phyloP scores from a whole-genome alignment of 1,140 invertebrate species.

The Sycophaga agraensis region DNA sequence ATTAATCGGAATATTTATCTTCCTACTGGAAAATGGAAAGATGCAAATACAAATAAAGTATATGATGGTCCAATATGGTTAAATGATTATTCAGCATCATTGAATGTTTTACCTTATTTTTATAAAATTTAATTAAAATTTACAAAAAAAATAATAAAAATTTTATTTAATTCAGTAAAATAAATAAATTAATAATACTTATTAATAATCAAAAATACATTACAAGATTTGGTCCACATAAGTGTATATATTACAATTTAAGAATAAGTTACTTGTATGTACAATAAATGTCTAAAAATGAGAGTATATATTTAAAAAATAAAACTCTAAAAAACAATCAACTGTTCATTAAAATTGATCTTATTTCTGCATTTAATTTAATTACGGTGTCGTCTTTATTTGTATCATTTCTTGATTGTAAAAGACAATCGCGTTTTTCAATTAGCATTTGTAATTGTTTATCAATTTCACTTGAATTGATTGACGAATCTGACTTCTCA shows the following conservation, averaged over 20 bases:
- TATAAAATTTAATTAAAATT: slow-evolving; percentile 22
- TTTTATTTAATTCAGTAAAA: neutral
- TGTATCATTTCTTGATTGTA: slow-evolving; percentile 49
- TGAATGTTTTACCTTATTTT: slow-evolving; percentile 70
- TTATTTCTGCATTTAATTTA: slow-evolving; percentile 48
- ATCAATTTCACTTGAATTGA: slow-evolving; percentile 36
- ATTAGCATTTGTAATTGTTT: slow-evolving; percentile 41
- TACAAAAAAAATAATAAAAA: neutral
- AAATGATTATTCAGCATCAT: slow-evolving; percentile 65
- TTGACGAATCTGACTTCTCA: slow-evolving; percentile 14
- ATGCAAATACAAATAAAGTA: slow-evolving; percentile 54
- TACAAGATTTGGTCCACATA: too few species aligned
- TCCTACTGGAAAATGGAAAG: slow-evolving; percentile 71
- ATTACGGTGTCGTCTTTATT: slow-evolving; percentile 52
- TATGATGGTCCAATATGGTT: slow-evolving; percentile 68
- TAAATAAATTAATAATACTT: neutral
- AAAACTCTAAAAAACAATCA: slow-evolving; percentile 4
- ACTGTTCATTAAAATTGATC: slow-evolving; percentile 37
- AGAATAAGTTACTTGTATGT: neutral
- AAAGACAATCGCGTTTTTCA: slow-evolving; percentile 44
- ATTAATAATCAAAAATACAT: slow-evolving; percentile 6
- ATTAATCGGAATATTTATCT: slow-evolving; percentile 73
- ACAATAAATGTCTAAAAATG: neutral
- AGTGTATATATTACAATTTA: neutral
- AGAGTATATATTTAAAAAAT: neutral